Conservation (phyloP, 2,888 invertebrate species). For the Monopis laevigella region DNA sequence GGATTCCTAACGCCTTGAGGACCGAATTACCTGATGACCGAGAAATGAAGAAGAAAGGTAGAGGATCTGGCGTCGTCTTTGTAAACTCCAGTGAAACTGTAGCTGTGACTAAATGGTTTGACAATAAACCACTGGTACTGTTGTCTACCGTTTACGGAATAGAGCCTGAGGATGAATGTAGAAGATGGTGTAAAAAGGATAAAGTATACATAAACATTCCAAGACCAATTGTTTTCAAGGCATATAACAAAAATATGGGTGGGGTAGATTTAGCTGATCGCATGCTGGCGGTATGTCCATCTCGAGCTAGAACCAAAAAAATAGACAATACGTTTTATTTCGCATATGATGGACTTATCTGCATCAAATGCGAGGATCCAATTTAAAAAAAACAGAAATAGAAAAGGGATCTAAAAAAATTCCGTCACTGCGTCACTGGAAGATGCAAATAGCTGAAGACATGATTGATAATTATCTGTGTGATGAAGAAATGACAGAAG, state of each 20-base stretch:
- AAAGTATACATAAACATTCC: not conserved
- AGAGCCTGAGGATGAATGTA: not conserved
- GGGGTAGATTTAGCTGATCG: conserved; percentile 4
- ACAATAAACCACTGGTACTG: conserved; percentile 1
- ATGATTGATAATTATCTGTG: too few species aligned
- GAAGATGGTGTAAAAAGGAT: not conserved
- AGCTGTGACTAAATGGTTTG: conserved; percentile 5
- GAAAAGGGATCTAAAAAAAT: too few species aligned
- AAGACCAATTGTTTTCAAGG: not conserved
- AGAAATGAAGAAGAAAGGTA: conserved; percentile 1
- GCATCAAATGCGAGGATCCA: not conserved
- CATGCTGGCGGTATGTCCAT: conserved; percentile 3
- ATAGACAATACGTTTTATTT: not conserved
- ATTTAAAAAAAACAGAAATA: too few species aligned
- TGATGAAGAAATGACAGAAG: too few species aligned
- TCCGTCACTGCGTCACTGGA: too few species aligned
- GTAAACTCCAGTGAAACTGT: conserved; percentile 1
- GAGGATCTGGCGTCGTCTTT: not conserved
- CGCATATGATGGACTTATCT: not conserved
- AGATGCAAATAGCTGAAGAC: too few species aligned
- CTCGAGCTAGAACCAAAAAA: conserved; percentile 3
- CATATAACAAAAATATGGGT: conserved; percentile 1
- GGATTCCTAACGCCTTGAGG: conserved; percentile 3
- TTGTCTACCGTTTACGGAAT: conserved; percentile 3
- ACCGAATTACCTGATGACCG: not conserved